Conservation (phyloP, 64 coral and sea anemone species). For the Hydrozoanthus tunicans region DNA sequence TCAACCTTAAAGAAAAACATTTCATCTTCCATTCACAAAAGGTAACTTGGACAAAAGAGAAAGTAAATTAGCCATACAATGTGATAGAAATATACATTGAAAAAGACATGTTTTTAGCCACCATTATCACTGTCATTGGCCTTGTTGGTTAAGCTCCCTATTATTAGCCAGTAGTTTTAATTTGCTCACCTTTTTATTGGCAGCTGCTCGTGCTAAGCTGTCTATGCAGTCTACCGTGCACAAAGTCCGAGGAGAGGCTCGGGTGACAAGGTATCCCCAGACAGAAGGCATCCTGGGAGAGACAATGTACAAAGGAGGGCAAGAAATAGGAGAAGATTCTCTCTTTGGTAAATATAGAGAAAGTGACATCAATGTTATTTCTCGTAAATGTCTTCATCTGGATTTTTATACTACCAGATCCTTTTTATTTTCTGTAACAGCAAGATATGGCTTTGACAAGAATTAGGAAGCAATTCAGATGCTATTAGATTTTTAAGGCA, state of each 20-base stretch:
- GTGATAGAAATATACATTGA: too few relatives aligned
- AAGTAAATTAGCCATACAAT: too few relatives aligned
- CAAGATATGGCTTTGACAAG: neutral
- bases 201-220: slow-evolving; percentile 91
- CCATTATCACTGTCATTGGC: too few relatives aligned
- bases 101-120: too few relatives aligned
- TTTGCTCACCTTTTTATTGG: neutral
- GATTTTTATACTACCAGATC: neutral
- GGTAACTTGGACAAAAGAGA: too few relatives aligned
- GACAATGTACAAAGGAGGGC: slow-evolving; percentile 85
- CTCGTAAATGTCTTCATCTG: neutral
- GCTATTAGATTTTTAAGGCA: neutral
- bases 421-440: neutral
- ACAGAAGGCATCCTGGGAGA: slow-evolving; percentile 85
- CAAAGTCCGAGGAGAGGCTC: slow-evolving; percentile 86
- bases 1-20: too few relatives aligned
- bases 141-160: too few relatives aligned
- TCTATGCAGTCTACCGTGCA: slow-evolving; percentile 91
- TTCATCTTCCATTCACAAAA: too few relatives aligned
- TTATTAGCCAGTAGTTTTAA: too few relatives aligned
- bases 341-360: slow-evolving; percentile 74
- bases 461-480: too few relatives aligned
- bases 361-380: neutral
- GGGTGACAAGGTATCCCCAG: slow-evolving; percentile 81
- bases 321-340: slow-evolving; percentile 87